Base-by-base conservation (phyloP, 1,140 invertebrate genomes). In the Arion vulgaris region DNA sequence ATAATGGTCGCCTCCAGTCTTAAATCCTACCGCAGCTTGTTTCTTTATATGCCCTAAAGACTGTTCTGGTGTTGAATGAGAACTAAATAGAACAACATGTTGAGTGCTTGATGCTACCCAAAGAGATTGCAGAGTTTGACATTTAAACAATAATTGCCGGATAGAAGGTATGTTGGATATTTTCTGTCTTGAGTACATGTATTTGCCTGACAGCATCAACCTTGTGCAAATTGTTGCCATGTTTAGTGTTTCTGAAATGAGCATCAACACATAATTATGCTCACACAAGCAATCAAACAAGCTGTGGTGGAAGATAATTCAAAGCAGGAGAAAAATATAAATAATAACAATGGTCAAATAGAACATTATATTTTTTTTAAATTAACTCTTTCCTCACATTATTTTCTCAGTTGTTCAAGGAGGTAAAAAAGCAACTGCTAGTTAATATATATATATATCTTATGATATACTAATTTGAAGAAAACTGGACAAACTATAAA, bases 1-100 rank as follows among this genome's bases (percentile, higher is more conserved):
- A 74, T 81, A 81, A 34, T 71, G 71, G 23, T 80, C 78, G 1
- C 62, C 78, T 26, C 62, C 62, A 38, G 76, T 26, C 4, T n/a
- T 53, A 39, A 78, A 78, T 36, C 76, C 76, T 26, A 39, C 11
- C 23, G 1, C 32, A 39, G 76, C 76, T 15, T 49, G 76, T 15
- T 39, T 34, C 39, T 34, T 34, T 34, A 75, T 49, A 32, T 75
- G 41, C n/a, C 41, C 73, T 15, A 26, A 26, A 38, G 41, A n/a
- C 23, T 11, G 15, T 39, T 45, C n/a, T 34, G 17, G 2, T 36
- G 26, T n/a, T 62, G 4, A 5, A n/a, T 66, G 62, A 66, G 62
- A 66, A 66, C 19, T 32, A 28, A 66, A 66, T n/a, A 66, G 62
- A 66, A 17, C 62, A 66, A 28, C 26, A 23, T 17, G 5, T 32